Percentiles rank a stretch among this genome's conserved stretches.
phyloP scores from a whole-genome alignment of 1,140 invertebrate genomes.

The Euura lappo region DNA sequence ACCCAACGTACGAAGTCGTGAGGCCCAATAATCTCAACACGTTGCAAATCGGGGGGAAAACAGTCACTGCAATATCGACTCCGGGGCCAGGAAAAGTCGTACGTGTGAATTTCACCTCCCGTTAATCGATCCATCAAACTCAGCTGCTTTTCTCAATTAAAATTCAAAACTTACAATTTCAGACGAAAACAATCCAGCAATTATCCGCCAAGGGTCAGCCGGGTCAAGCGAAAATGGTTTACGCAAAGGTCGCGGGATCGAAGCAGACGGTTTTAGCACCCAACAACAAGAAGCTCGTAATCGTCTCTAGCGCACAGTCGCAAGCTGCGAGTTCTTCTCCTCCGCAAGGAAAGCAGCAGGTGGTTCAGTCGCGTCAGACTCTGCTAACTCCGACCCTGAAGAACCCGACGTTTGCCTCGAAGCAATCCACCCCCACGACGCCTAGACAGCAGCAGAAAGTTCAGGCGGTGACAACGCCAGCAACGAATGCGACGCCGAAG shows the following conservation, averaged over 20 bases:
- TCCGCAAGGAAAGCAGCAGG: conserved; percentile 24
- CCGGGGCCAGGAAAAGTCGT: conserved; percentile 26
- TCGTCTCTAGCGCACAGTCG: conserved; percentile 19
- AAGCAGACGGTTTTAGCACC: conserved; percentile 53
- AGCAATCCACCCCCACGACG: conserved; percentile 12
- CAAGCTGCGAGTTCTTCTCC: conserved; percentile 16
- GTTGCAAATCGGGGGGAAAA: conserved; percentile 54
- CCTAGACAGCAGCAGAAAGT: conserved; percentile 28
- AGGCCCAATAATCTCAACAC: conserved; percentile 65
- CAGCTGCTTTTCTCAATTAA: too few relatives aligned
- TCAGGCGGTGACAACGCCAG: neutral
- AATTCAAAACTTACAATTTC: neutral
- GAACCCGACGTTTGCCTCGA: neutral
- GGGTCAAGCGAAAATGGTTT: conserved; percentile 49
- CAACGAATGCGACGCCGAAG: conserved; percentile 22
- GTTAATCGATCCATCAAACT: neutral
- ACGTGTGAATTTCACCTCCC: neutral
- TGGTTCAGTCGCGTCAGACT: neutral
- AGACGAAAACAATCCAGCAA: conserved; percentile 31
- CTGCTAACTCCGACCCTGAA: neutral
- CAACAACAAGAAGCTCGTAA: conserved; percentile 37
- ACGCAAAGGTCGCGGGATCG: conserved; percentile 48
- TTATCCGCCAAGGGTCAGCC: conserved; percentile 22
- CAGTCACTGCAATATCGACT: conserved; percentile 45
- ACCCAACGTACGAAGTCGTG: conserved; percentile 86